Base-by-base conservation (phyloP, 2,888 invertebrate species). In the Alcis repandata region DNA sequence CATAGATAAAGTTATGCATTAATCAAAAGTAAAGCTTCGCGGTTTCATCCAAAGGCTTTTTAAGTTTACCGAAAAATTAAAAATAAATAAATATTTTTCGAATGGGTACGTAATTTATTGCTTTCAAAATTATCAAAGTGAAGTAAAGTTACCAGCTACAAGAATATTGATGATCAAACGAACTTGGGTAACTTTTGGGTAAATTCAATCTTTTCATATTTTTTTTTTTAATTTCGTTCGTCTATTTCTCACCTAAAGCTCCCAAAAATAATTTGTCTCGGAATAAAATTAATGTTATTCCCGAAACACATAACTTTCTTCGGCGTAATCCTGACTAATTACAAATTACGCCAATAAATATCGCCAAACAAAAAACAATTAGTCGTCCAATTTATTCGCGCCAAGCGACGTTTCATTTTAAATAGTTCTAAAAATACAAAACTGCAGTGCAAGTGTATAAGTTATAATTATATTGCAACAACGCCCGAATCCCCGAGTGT, bases 391-490 rank as follows among this genome's bases (percentile, higher is more conserved):
- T 68, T 66, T 63, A 59, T 67, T 48, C 45, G 27, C 53, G 49
- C 58, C 33, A 49, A 40, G 59, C 41, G 54, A 58, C 66, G 66
- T 64, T 60, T 56, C 45, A 48, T 17, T 62, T 67, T 52, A 43
- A 61, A 69, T 61, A 65, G 59, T 54, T 59, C 64, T 67, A 63
- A 67, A 71, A 63, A 67, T 67, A 68, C 43, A 57, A 68, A 69
- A 54, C 60, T 58, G 65, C 72, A 69, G 67, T 75, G 76, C 78
- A 74, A 75, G 77, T 75, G 76, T 74, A 15, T 27, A 80, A 83
- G 81, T 83, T 84, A 84, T 85, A 86, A 86, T 85, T 83, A 82
- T 79, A 79, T 75, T 79, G 81, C 79, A 74, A 78, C 76, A 63
- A 77, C 73, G 76, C 80, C 76, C 75, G 79, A 82, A 83, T 82